A percentile compares a stretch with the other conserved stretches of the same genome.
These are phyloP conservation scores for Marisa cornuarietis DNA, from an alignment of 1,140 invertebrate genomes.

Conservation along the genomic window DNA sequence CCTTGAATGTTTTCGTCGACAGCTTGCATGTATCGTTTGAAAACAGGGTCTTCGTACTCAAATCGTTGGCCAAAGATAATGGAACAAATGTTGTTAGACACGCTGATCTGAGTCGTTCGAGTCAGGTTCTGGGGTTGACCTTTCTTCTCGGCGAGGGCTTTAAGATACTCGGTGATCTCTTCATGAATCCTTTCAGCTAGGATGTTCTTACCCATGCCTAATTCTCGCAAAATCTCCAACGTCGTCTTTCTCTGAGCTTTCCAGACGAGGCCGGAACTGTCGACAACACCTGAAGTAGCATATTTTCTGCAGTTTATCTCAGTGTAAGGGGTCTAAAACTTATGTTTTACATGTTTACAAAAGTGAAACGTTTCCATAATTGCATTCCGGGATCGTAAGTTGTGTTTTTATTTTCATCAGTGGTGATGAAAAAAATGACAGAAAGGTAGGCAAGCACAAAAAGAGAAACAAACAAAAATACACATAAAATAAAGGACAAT, in stretches of 20 bases:
- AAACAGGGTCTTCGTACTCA: conserved; percentile 66
- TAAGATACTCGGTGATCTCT: conserved; percentile 52
- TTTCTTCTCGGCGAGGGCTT: conserved; percentile 17
- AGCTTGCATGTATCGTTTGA: conserved; percentile 25
- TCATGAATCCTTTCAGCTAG: conserved; percentile 76
- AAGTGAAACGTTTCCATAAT: too few relatives aligned
- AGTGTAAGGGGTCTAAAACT: too few relatives aligned
- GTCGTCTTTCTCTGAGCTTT: conserved; percentile 81
- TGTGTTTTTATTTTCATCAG: too few relatives aligned
- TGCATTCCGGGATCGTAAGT: too few relatives aligned
- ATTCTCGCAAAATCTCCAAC: conserved; percentile 75
- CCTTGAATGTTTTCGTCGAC: conserved; percentile 22
- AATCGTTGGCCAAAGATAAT: conserved; percentile 90
- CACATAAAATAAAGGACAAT: too few relatives aligned
- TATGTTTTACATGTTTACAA: too few relatives aligned
- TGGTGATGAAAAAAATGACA: too few relatives aligned
- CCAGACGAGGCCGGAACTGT: conserved; percentile 49
- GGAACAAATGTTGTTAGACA: conserved; percentile 91
- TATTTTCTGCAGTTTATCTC: too few relatives aligned
- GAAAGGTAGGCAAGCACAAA: too few relatives aligned
- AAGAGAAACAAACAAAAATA: too few relatives aligned
- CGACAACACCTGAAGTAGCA: too few relatives aligned
- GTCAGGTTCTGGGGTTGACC: conserved; percentile 22
- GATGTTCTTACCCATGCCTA: conserved; percentile 78
- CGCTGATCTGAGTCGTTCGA: conserved; percentile 67